Conservation (phyloP, 2,113 vertebrate species). For the Pedetes capensis region DNA sequence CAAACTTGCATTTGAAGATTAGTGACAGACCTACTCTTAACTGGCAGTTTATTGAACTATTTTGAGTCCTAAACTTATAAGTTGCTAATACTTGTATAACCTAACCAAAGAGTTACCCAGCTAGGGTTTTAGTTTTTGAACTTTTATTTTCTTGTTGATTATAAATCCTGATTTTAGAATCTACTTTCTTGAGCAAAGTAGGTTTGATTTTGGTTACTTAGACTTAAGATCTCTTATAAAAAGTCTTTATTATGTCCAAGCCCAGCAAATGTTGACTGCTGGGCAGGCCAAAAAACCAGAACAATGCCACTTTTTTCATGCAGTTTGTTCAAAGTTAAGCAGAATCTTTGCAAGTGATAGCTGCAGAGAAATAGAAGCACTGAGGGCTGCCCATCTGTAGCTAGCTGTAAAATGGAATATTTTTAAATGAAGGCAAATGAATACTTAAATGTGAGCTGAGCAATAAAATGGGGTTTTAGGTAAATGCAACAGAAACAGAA, state of each 20-base stretch:
- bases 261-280: conserved; percentile 15
- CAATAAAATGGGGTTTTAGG: conserved; percentile 80
- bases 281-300: conserved; percentile 54
- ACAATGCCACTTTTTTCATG: conserved; percentile 46
- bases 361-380: background rate
- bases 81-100: conserved; percentile 68
- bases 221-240: conserved; percentile 49
- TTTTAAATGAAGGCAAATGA: conserved; percentile 64
- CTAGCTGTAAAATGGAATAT: conserved; percentile 68
- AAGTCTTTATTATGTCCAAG: conserved; percentile 36
- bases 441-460: conserved; percentile 76
- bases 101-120: conserved; percentile 85
- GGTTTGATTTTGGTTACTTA: conserved; percentile 65
- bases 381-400: conserved; percentile 65
- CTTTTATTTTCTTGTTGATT: conserved; percentile 64
- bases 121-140: conserved; percentile 68
- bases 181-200: conserved; percentile 33
- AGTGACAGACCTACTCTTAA: conserved; percentile 5
- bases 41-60: conserved; percentile 58
- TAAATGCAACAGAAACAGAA: conserved; percentile 73
- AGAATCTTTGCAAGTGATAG: conserved; percentile 36
- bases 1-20: conserved; percentile 46
- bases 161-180: conserved; percentile 38
- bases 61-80: conserved; percentile 74
- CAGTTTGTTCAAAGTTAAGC: conserved; percentile 10